Evolutionary conservation across 2,797 vertebrate genomes (phyloP), one percentile per base, ranked within the genome.

Genomic region (Anguilla megastoma): DNA sequence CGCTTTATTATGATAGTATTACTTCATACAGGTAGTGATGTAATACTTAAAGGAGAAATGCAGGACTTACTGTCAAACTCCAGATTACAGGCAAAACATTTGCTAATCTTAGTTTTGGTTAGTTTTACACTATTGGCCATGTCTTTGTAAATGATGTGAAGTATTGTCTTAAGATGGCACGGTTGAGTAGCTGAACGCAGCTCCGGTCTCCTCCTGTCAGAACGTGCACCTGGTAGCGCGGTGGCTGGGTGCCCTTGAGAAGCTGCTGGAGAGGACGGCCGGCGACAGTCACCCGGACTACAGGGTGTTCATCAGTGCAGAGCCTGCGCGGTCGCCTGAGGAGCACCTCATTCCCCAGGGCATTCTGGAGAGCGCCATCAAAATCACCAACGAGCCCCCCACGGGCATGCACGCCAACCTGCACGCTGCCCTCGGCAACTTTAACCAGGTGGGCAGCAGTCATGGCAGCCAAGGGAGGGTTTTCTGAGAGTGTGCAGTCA

Each of bases 321-420:
- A 97, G 91, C 93, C 95, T 45, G 94, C 95, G 21, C 88, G 93
- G 18, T 90, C 86, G 4, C 93, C 95, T 3, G 94, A 96, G 74
- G 93, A 97, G 66, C 95, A 97, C n/a, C 60, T 96, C 9, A 95
- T 98, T 91, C 97, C 97, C 83, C 93, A 95, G 91, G 96, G 95
- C 84, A 95, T 97, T 36, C 91, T 97, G 90, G 97, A 98, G 92
- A 97, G 96, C 33, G 94, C 94, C 24, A 94, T 98, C 90, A 97
- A 98, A 94, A 96, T 97, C 91, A 97, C 96, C 56, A 95, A 93
- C n/a, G 97, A 97, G 87, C 95, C 95, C 0, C 96, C 96, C 56
- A 94, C 94, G 0, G 97, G 96, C 83, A 95, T 97, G 95, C 94
- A 95, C 1, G 94, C 96, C 91, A 96, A 96, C 91, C 90, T 98